A percentile compares a stretch with the other conserved stretches of the same genome.
phyloP scores from a whole-genome alignment of 2,797 vertebrate genomes.

The Dromococcyx pavoninus region DNA sequence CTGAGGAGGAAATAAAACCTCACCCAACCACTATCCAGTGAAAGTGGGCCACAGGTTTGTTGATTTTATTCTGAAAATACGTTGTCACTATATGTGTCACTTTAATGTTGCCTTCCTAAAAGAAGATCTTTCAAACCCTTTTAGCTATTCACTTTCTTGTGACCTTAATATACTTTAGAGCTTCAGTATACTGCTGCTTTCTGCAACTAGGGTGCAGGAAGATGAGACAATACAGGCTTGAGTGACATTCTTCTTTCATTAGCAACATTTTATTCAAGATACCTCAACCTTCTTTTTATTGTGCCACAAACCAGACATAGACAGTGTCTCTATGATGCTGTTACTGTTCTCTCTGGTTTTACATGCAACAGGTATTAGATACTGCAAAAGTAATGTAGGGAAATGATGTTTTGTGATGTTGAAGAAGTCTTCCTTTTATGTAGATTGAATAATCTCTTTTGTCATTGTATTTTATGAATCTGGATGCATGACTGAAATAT shows the following conservation, averaged over 20 bases:
- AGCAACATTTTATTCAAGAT: background rate
- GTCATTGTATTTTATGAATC: background rate
- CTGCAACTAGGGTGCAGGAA: background rate
- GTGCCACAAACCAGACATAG: background rate
- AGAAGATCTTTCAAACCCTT: background rate
- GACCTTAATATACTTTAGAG: background rate
- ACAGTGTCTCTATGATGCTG: background rate
- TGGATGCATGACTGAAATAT: background rate
- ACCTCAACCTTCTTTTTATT: background rate
- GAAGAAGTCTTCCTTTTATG: background rate
- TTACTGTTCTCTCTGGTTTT: background rate
- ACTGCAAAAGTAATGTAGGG: background rate
- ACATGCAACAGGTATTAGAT: background rate
- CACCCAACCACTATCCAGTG: background rate
- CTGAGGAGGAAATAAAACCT: accelerated
- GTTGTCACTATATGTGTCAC: background rate
- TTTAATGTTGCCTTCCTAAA: background rate
- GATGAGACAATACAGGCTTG: background rate
- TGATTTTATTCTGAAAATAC: background rate
- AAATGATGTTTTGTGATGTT: background rate
- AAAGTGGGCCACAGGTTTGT: background rate
- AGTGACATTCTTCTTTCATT: background rate
- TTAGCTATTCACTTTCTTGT: background rate
- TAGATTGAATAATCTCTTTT: background rate
- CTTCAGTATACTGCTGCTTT: background rate